phyloP scores from a whole-genome alignment of 1,140 invertebrate genomes.

The Drosophila tsacasi region DNA sequence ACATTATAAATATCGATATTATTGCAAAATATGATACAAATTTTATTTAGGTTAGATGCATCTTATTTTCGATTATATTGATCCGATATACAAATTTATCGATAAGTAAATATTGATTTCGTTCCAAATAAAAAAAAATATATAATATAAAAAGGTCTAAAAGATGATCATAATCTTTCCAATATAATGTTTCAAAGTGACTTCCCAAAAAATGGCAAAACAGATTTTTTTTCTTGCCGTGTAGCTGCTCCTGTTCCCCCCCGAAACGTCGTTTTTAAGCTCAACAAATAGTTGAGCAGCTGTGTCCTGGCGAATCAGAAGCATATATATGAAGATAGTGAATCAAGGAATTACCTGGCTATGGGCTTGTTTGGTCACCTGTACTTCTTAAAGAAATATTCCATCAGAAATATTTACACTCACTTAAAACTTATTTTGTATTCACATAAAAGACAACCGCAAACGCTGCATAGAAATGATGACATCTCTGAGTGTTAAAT shows the following conservation, averaged over 20 bases:
- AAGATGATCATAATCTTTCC: too few relatives aligned
- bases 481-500: not conserved
- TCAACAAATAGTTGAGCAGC: slow-evolving; percentile 72
- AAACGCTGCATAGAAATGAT: not conserved
- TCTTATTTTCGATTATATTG: not conserved
- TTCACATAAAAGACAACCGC: not conserved
- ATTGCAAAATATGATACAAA: not conserved
- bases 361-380: slow-evolving; percentile 25
- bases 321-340: slow-evolving; percentile 32
- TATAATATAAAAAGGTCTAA: too few relatives aligned
- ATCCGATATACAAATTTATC: not conserved
- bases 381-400: slow-evolving; percentile 19
- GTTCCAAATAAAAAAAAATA: too few relatives aligned
- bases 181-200: not conserved
- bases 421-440: not conserved
- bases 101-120: not conserved
- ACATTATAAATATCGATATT: too few relatives aligned
- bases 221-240: not conserved
- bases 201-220: not conserved
- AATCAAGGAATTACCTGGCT: slow-evolving; percentile 29
- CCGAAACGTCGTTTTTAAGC: slow-evolving; percentile 64
- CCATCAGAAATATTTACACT: not conserved
- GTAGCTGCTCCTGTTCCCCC: slow-evolving; percentile 13
- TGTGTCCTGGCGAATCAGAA: slow-evolving; percentile 48
- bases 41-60: not conserved